Base-by-base conservation (phyloP, 2,888 invertebrate species). In the Syrista parreyssii region DNA sequence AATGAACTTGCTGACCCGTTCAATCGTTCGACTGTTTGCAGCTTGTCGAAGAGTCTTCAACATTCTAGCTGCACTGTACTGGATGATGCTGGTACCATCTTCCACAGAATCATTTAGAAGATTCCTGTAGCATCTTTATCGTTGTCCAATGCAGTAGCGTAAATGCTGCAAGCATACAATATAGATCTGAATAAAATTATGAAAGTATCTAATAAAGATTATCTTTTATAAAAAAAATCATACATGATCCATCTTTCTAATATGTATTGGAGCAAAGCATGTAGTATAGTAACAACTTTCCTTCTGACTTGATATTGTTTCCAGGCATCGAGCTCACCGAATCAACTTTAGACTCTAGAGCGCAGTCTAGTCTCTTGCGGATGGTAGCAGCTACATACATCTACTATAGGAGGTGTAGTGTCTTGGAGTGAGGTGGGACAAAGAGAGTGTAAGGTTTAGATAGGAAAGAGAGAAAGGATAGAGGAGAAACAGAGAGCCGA, bases 1-100 rank as follows among this genome's bases (percentile, higher is more conserved):
- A 89, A 88, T 88, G 85, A 89, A 86, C 82, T 82, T 78, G 84
- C 78, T 55, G 55, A 55, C 55, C 55, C 55, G 55, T 55, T 23
- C 55, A 23, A 55, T 55, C 55, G 55, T 55, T 55, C 9, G 55
- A 23, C 55, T 23, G 55, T 55, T 9, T 23, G 55, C 23, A 55
- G 55, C 55, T 55, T 23, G 55, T 9, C 23, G 55, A 55, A 55
- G 55, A 55, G 23, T 55, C 55, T 55, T 23, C 15, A 55, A 55
- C 23, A 55, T 55, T 55, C 15, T 55, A 23, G 9, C 55, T 55
- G 23, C 40, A 55, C 55, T 55, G 55, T 55, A 55, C 55, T 55
- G 1, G 55, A 55, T 9, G 55, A 55, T 55, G 23, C 55, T 9
- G 55, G 55, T 55, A 55, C 55, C 23, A 55, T 9, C 23, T 23